Evolutionary conservation across 2,113 vertebrate genomes (phyloP).

Genomic region (Phasianus colchicus): DNA sequence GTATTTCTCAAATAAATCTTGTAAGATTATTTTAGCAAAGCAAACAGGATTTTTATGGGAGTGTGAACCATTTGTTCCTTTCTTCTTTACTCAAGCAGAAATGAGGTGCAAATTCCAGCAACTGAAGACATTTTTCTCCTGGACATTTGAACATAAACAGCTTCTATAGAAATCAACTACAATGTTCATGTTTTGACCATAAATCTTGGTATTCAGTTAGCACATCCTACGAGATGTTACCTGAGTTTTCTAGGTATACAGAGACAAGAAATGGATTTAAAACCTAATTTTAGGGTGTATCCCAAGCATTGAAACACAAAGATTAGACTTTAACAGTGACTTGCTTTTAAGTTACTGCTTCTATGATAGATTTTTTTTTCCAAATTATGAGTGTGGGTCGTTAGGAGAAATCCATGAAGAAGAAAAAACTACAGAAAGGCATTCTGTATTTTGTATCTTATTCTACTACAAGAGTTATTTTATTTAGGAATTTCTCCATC

Average conservation of each 20-base stretch:
- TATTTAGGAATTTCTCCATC: background rate
- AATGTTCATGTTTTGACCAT: background rate
- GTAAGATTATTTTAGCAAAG: background rate
- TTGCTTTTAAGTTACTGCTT: background rate
- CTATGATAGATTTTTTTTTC: background rate
- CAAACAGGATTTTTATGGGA: background rate
- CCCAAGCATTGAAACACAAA: background rate
- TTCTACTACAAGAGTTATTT: background rate
- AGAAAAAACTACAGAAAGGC: background rate
- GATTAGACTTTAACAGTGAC: background rate
- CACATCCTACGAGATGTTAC: background rate
- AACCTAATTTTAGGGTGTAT: background rate
- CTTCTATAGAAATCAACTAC: background rate
- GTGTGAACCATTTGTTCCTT: background rate
- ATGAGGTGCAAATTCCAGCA: background rate
- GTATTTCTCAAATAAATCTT: background rate
- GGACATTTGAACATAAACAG: background rate
- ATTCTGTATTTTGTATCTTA: background rate
- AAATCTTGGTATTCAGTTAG: background rate
- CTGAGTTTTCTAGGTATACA: background rate
- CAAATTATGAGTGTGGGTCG: background rate
- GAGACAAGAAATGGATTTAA: background rate
- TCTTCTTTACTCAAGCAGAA: background rate
- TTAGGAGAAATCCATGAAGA: background rate
- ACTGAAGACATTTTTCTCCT: background rate